These are phyloP conservation scores for Sprattus sprattus DNA, from an alignment of 2,113 vertebrate genomes.

Conservation along the genomic window DNA sequence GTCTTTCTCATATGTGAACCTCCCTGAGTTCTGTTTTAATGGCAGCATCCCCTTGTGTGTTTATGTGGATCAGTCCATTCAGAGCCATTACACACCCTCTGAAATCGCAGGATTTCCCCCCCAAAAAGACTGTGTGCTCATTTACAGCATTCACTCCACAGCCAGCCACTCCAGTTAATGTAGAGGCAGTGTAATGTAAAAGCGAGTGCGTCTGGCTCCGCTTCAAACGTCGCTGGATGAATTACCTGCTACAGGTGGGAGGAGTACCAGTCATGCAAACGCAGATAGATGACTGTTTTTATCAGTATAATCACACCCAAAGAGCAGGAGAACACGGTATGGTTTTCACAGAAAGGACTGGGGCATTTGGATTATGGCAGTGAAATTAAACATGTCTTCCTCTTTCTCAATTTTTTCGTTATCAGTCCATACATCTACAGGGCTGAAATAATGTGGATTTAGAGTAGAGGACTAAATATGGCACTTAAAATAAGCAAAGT, in stretches of 20 bases:
- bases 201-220: not conserved
- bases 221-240: not conserved
- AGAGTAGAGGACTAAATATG: not conserved
- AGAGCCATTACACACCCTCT: not conserved
- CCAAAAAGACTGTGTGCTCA: not conserved
- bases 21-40: not conserved
- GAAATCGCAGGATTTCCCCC: not conserved
- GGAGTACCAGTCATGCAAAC: not conserved
- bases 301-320: not conserved
- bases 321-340: not conserved
- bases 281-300: not conserved
- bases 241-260: not conserved
- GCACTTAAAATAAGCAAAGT: not conserved
- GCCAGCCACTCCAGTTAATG: not conserved
- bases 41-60: not conserved
- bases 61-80: not conserved
- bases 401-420: not conserved
- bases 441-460: not conserved
- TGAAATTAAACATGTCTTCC: slow-evolving; percentile 1
- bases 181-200: not conserved
- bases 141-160: not conserved
- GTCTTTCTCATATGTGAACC: not conserved
- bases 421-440: not conserved
- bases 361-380: not conserved
- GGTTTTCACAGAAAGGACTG: not conserved